These are phyloP conservation scores for Troilus luridus DNA, from an alignment of 2,888 invertebrate species.

Conservation along the genomic window DNA sequence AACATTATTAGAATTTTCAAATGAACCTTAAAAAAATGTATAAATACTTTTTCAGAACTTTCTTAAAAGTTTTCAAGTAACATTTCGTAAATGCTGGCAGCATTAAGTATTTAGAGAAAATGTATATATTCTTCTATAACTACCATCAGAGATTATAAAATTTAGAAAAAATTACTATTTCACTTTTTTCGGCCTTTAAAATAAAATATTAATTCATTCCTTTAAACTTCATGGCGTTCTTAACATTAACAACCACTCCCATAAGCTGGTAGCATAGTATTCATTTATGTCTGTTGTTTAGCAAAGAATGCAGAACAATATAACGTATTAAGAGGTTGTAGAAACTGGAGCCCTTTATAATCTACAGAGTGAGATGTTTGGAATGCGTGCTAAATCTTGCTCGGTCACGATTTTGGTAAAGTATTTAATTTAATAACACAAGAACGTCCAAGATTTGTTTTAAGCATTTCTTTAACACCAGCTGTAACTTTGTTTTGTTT, in stretches of 20 bases:
- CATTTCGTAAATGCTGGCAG: too few relatives aligned
- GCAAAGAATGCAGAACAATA: not conserved
- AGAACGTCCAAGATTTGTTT: not conserved
- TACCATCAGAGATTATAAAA: not conserved
- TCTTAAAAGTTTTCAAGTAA: too few relatives aligned
- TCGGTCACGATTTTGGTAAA: not conserved
- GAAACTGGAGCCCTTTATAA: not conserved
- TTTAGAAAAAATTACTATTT: not conserved
- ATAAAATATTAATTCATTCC: not conserved
- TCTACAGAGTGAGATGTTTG: not conserved
- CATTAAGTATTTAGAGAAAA: too few relatives aligned
- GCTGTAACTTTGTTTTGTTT: not conserved
- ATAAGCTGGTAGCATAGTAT: not conserved
- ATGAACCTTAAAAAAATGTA: too few relatives aligned
- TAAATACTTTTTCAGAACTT: too few relatives aligned
- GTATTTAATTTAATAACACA: slow-evolving; percentile 1
- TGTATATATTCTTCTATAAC: too few relatives aligned
- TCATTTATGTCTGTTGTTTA: not conserved
- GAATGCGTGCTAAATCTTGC: not conserved
- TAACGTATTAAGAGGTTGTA: not conserved
- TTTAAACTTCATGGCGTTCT: not conserved
- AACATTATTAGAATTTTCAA: too few relatives aligned
- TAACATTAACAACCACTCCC: not conserved
- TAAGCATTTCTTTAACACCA: not conserved
- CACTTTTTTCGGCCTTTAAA: not conserved